Evolutionary conservation across 1,140 invertebrate species (phyloP).

Genomic region (Drosophila bipectinata): DNA sequence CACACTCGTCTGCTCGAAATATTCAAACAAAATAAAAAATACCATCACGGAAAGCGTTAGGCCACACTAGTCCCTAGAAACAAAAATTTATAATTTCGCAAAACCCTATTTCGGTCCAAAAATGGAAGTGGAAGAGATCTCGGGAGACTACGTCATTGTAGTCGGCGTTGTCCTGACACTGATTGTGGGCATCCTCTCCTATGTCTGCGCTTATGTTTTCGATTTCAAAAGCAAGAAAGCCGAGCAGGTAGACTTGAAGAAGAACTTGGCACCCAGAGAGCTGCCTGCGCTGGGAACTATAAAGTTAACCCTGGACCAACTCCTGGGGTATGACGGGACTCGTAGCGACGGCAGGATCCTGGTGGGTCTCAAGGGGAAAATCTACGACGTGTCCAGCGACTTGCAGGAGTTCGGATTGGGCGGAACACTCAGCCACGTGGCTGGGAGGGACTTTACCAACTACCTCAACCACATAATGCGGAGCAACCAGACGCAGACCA

Average conservation of each 20-base stretch:
- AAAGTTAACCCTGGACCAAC: conserved; percentile 17
- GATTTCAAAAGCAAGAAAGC: background rate
- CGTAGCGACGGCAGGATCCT: conserved; percentile 53
- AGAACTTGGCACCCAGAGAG: background rate
- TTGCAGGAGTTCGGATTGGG: conserved; percentile 12
- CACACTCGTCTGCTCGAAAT: too few species aligned
- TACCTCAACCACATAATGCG: conserved; percentile 28
- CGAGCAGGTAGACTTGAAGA: too few species aligned
- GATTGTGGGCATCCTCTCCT: background rate
- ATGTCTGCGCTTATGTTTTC: background rate
- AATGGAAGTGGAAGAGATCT: conserved; percentile 2
- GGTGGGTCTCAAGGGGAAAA: conserved; percentile 40
- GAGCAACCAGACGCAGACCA: background rate
- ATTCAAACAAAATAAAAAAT: background rate
- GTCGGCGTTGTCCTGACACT: conserved; percentile 7
- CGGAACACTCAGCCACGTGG: conserved; percentile 26
- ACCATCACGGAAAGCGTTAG: background rate
- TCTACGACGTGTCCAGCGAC: conserved; percentile 55
- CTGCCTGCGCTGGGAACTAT: conserved; percentile 17
- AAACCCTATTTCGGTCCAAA: background rate
- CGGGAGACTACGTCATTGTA: background rate
- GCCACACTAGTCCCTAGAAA: too few species aligned
- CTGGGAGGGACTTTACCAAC: conserved; percentile 46
- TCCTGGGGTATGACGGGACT: conserved; percentile 34
- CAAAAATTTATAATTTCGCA: conserved; percentile 1